A percentile compares a stretch with the other conserved stretches of the same genome.
Conservation (phyloP, 1,140 invertebrate genomes). For the Anastrepha ludens region DNA sequence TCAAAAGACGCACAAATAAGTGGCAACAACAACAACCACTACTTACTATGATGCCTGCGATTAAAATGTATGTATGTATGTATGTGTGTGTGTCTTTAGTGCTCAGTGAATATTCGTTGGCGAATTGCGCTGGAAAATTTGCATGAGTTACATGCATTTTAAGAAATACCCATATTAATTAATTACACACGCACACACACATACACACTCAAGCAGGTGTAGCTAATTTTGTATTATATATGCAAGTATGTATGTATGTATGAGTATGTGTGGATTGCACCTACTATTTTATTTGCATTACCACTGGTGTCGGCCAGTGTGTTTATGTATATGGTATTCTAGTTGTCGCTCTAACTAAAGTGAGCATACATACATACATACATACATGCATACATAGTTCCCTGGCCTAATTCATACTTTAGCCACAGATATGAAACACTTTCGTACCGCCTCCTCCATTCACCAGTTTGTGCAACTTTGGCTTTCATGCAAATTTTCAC, state of each 20-base stretch:
- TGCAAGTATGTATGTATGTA: neutral
- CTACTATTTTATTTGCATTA: neutral
- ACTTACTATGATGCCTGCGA: neutral
- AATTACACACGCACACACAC: neutral
- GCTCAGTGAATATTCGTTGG: conserved; percentile 35
- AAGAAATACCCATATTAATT: conserved; percentile 31
- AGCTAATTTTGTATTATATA: neutral
- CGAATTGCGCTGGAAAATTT: conserved; percentile 9
- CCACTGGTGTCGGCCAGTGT: neutral
- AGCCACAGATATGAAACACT: neutral
- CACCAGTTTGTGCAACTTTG: neutral
- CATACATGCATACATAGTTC: neutral
- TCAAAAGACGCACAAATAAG: neutral
- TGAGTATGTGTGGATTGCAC: neutral
- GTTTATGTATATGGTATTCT: no score
- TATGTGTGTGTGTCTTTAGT: neutral
- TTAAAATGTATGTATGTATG: conserved; percentile 14
- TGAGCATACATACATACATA: no score
- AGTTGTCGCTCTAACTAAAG: no score
- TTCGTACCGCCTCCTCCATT: conserved; percentile 8
- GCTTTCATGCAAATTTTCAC: conserved; percentile 34
- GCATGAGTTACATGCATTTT: conserved; percentile 34
- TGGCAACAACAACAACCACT: neutral
- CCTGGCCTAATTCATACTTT: conserved; percentile 13
- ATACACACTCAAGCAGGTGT: neutral